Evolutionary conservation across 2,113 vertebrate species (phyloP), one percentile per base, ranked within the genome.

Genomic region (Gymnogyps californianus): DNA sequence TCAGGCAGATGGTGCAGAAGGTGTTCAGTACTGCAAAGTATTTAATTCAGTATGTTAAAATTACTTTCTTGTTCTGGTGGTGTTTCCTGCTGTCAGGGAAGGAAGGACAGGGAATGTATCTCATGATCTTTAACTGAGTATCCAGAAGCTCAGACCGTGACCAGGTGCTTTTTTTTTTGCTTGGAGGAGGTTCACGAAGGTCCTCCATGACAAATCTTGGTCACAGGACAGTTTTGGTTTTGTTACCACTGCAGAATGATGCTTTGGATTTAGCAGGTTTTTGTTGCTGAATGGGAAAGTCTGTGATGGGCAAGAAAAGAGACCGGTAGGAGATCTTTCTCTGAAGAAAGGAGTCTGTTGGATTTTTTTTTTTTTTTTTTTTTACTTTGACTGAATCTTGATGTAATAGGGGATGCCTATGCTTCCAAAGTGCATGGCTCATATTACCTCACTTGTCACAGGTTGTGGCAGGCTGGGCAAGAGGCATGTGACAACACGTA

Each of bases 401-500:
- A 7, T 21, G 32, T 38, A 29, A 18, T 2, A 29, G 7, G 26
- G 16, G 24, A 19, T 61, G n/a, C 17, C 9, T 42, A 1, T 18
- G 7, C 66, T 58, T 83, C 34, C 31, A 16, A 22, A 67, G 34
- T 16, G 47, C 5, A 11, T 28, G 34, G 25, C 10, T 66, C 38
- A 5, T 7, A 4, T 11, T 14, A 14, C 14, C n/a, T 46, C 36
- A 10, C 5, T 69, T 62, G 14, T 47, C 16, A 8, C 3, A 6
- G 20, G 22, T 18, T 55, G 6, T 70, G 28, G 28, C 24, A 55
- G n/a, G 40, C 34, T 74, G 44, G 38, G 32, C 21, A 21, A 59
- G 32, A 55, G 47, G 24, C 11, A 6, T 19, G 5, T 58, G 57
- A 24, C 32, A 24, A 42, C 12, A 28, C 1, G 0, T 2, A 1